Percentiles rank a stretch among this genome's conserved stretches.
phyloP scores from a whole-genome alignment of 2,797 vertebrate species.

The Helarctos malayanus region DNA sequence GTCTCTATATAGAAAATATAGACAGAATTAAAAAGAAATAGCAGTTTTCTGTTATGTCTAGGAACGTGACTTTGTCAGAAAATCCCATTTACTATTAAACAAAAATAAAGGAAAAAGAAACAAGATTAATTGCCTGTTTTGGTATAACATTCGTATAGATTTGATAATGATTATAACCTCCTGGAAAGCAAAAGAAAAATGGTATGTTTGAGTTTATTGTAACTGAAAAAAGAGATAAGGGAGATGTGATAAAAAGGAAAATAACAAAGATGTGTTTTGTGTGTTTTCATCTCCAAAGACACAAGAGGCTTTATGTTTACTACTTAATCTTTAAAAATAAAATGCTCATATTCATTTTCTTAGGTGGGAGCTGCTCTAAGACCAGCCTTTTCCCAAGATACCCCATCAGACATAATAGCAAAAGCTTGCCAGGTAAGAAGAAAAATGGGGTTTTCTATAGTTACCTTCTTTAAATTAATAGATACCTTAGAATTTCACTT shows the following conservation, averaged over 20 bases:
- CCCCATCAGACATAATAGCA: constrained; percentile 99
- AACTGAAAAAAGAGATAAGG: constrained; percentile 7
- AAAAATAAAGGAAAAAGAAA: constrained; percentile 44
- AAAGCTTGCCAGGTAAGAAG: constrained; percentile 97
- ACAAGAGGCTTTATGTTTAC: constrained; percentile 12
- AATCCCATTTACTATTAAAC: constrained; percentile 24
- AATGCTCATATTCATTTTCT: constrained; percentile 60
- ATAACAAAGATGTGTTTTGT: neutral
- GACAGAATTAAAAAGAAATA: neutral
- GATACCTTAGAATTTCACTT: constrained; percentile 57
- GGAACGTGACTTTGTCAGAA: constrained; percentile 33
- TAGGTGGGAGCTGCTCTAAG: constrained; percentile 98
- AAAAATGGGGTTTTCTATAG: neutral
- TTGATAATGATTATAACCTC: constrained; percentile 46
- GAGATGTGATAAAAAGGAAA: constrained; percentile 7
- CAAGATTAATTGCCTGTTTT: constrained; percentile 26
- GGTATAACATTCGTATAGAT: neutral
- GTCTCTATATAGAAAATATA: constrained; percentile 15
- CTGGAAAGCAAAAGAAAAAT: constrained; percentile 35
- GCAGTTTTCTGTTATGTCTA: constrained; percentile 17
- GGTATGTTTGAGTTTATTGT: constrained; percentile 6
- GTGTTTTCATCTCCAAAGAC: constrained; percentile 59
- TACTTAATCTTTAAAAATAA: constrained; percentile 61
- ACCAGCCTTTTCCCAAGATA: constrained; percentile 98
- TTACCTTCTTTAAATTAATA: neutral